A percentile compares a stretch with the other conserved stretches of the same genome.
Conservation (phyloP, 2,888 invertebrate genomes). For the Amiota minor region DNA sequence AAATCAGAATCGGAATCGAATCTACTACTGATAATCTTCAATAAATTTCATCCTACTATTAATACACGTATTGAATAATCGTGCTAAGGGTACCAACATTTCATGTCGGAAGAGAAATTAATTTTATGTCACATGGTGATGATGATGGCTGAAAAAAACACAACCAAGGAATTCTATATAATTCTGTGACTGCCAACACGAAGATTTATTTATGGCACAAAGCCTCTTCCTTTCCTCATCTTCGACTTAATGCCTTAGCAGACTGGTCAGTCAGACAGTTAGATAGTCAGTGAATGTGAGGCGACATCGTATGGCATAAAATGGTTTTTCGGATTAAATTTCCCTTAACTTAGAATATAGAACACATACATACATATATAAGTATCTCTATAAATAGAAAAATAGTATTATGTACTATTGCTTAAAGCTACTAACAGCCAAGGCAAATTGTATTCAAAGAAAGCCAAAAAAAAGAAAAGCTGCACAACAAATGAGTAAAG, state of each 20-base stretch:
- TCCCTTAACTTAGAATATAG: not conserved
- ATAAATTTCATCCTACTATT: too few species aligned
- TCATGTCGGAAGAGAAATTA: too few species aligned
- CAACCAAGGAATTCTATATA: not conserved
- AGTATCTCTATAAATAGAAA: not conserved
- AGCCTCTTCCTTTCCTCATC: not conserved
- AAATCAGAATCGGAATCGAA: too few species aligned
- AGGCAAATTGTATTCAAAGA: not conserved
- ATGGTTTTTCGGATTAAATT: slow-evolving; percentile 9
- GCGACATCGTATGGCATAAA: not conserved
- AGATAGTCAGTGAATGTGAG: not conserved
- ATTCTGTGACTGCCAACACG: slow-evolving; percentile 11
- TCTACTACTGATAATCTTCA: too few species aligned
- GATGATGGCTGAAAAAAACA: not conserved
- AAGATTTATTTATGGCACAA: slow-evolving; percentile 21
- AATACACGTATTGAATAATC: too few species aligned
- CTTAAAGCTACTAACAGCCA: not conserved
- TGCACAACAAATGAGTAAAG: slow-evolving; percentile 50
- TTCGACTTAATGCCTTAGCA: not conserved
- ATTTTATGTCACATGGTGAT: too few species aligned
- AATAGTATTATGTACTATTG: not conserved
- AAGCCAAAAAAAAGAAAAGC: not conserved
- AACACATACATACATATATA: not conserved
- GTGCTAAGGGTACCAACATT: too few species aligned
- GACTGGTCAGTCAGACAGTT: not conserved